Evolutionary conservation across 1,140 invertebrate species (phyloP), one percentile per base, ranked within the genome.

Genomic region (Drosophila dunni): DNA sequence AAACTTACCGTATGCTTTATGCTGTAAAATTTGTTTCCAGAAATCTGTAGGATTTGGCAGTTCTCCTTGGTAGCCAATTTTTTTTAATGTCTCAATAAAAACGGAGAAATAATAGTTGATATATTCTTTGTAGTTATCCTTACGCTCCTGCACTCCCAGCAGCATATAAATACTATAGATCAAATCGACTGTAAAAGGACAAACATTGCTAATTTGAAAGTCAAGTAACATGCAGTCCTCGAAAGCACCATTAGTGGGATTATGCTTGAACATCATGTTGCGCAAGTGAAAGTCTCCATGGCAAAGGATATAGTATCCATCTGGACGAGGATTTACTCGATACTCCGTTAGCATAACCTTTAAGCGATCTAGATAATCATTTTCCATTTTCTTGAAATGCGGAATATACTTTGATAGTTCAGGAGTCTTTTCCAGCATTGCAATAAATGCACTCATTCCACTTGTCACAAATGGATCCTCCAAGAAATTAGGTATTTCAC

Each of bases 251-350:
- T 68, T 62, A 15, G n/a, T 15, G 7, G 46, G 44, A 13, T 79
- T 65, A 8, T 69, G 17, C 66, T 72, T 89, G 20, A 91, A 86
- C 81, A 91, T 79, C 80, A 89, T 75, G 8, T 91, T 91, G 0
- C 69, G 68, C 7, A 76, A 9, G 58, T 91, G 88, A 20, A 75
- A 88, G 40, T 91, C 88, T 0, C 88, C 88, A 45, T 91, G 88
- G 1, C 58, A 61, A 0, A 91, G 44, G 0, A 85, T 66, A 38
- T 91, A 91, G 40, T 68, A 58, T 0, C 53, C 46, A 42, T 75
- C 50, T 0, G 38, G 0, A 15, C 62, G 62, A 0, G 34, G 63
- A 38, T 79, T 54, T n/a, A 48, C n/a, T 1, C 73, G 75, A 54
- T 78, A 85, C 45, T 88, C 88, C 7, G 51, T 36, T 44, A 70